Percentiles rank a stretch among this genome's conserved stretches.
phyloP scores from a whole-genome alignment of 2,888 invertebrate species.

The Sturmia bella region DNA sequence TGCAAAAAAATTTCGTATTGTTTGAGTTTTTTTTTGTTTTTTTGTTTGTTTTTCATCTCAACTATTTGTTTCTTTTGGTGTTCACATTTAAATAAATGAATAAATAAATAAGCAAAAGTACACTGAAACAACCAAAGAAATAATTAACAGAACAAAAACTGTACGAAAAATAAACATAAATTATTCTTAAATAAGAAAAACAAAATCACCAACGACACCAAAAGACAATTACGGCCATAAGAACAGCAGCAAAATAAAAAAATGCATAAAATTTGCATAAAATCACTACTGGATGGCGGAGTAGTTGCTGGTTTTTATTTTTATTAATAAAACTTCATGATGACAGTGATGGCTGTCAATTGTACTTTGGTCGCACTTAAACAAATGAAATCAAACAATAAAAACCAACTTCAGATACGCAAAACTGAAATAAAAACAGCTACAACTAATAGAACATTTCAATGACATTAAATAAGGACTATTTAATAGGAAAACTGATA shows the following conservation, averaged over 20 bases:
- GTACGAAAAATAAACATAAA: conserved; percentile 59
- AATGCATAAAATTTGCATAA: conserved; percentile 67
- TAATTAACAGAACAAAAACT: conserved; percentile 63
- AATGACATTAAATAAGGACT: conserved; percentile 45
- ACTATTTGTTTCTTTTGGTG: conserved; percentile 8
- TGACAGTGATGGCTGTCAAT: conserved; percentile 17
- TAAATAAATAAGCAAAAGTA: conserved; percentile 44
- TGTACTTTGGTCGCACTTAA: conserved; percentile 9
- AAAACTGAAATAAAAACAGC: conserved; percentile 19
- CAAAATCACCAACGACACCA: conserved; percentile 12
- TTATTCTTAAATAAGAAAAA: conserved; percentile 60
- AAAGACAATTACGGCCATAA: conserved; percentile 32
- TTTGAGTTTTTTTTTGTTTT: conserved; percentile 18
- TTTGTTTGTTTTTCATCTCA: conserved; percentile 19
- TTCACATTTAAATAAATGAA: conserved; percentile 49
- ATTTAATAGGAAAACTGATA: conserved; percentile 15
- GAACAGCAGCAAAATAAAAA: conserved; percentile 33
- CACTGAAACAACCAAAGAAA: conserved; percentile 59
- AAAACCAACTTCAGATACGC: conserved; percentile 16
- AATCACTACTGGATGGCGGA: conserved; percentile 26
- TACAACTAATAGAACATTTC: conserved; percentile 36
- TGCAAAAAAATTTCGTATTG: conserved; percentile 43
- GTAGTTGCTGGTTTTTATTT: conserved; percentile 28
- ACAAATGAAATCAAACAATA: conserved; percentile 24
- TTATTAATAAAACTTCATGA: conserved; percentile 31